phyloP scores from a whole-genome alignment of 2,888 invertebrate species.

The Lomographa bimaculata region DNA sequence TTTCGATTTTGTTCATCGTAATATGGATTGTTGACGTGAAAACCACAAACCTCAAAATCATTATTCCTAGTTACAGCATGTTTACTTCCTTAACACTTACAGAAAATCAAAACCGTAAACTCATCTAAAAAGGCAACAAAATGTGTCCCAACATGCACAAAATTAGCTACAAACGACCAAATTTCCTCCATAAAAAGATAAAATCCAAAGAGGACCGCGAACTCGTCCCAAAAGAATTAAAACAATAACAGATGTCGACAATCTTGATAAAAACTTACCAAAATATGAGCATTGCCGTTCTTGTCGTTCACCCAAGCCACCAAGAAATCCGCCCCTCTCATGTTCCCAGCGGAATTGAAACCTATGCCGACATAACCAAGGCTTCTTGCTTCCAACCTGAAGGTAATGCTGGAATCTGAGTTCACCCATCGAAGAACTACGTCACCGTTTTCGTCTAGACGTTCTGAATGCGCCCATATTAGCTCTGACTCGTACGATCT shows the following conservation, averaged over 20 bases:
- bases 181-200: slow-evolving; percentile 4
- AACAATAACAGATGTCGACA: slow-evolving; percentile 47
- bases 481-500: slow-evolving; percentile 71
- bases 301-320: slow-evolving; percentile 94
- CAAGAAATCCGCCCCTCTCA: slow-evolving; percentile 93
- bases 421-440: slow-evolving; percentile 88
- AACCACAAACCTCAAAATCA: too few relatives aligned
- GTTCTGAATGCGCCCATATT: slow-evolving; percentile 84
- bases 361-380: slow-evolving; percentile 94
- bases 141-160: too few relatives aligned
- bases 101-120: too few relatives aligned
- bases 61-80: too few relatives aligned
- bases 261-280: slow-evolving; percentile 85
- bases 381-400: slow-evolving; percentile 92
- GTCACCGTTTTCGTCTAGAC: slow-evolving; percentile 80
- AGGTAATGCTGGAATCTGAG: slow-evolving; percentile 90
- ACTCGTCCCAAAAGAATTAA: slow-evolving; percentile 35
- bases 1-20: too few relatives aligned
- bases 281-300: slow-evolving; percentile 87
- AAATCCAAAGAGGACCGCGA: slow-evolving; percentile 21
- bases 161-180: slow-evolving; percentile 1
- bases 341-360: slow-evolving; percentile 90
- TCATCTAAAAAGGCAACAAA: background rate
- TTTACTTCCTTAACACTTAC: too few relatives aligned
- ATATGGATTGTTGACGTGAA: too few relatives aligned